These are phyloP conservation scores for Drosophila pectinifera DNA, from an alignment of 1,140 invertebrate species.

Conservation along the genomic window DNA sequence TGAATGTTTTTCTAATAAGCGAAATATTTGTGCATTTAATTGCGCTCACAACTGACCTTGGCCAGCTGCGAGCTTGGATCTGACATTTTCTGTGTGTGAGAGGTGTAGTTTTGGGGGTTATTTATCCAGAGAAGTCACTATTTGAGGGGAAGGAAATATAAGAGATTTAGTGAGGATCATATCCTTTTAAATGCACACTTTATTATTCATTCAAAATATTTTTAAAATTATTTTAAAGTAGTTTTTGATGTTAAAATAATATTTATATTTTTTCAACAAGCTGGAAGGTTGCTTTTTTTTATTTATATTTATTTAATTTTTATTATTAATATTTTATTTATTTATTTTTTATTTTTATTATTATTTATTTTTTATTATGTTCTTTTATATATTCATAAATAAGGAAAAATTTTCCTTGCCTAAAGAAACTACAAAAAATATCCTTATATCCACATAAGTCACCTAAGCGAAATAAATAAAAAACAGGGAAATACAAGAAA, in stretches of 20 bases:
- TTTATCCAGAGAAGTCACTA: not conserved
- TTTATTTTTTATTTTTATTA: no score
- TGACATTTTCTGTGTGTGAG: slow-evolving; percentile 47
- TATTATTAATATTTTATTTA: no score
- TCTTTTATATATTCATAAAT: not conserved
- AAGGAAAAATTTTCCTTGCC: not conserved
- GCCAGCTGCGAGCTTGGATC: slow-evolving; percentile 19
- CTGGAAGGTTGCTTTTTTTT: no score
- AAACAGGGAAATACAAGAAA: not conserved
- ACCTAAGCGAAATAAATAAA: slow-evolving; percentile 2
- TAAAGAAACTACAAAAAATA: no score
- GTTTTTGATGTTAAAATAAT: no score
- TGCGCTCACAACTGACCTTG: slow-evolving; percentile 69
- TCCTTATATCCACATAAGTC: not conserved
- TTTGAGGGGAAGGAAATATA: not conserved
- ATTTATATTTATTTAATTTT: no score
- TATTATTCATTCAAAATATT: not conserved
- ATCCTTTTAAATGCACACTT: no score
- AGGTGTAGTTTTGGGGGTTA: slow-evolving; percentile 22
- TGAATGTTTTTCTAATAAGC: slow-evolving; percentile 79
- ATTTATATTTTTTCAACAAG: no score
- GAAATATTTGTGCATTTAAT: slow-evolving; percentile 77
- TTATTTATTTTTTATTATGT: not conserved
- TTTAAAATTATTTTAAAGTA: not conserved
- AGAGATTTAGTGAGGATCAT: not conserved